Base-by-base conservation (phyloP, 2,888 invertebrate genomes). In the Patella ulyssiponensis region DNA sequence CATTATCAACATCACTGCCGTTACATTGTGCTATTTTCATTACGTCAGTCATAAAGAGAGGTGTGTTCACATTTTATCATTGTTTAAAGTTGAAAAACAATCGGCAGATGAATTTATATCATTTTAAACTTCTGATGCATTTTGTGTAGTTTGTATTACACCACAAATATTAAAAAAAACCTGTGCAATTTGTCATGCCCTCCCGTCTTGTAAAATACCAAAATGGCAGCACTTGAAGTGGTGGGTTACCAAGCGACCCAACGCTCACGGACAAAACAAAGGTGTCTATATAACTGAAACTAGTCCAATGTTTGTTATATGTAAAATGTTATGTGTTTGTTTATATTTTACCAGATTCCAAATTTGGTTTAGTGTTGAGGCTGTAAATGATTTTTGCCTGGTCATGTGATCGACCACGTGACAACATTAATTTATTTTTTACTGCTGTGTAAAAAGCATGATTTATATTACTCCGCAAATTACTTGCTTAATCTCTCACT, bases 171-270 rank as follows among this genome's bases (percentile, higher is more conserved):
- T 33, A 33, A 44, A 44, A 33, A 64, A 64, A 23, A 64, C 20
- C 64, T 64, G 64, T 64, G 64, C 64, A 64, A 64, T 64, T 64
- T 23, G 20, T 64, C 23, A 64, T 64, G 58, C 58, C 64, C 64
- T 64, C 64, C 64, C 64, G 64, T 64, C 64, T 64, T 64, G 64
- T 64, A 23, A 64, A 64, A 64, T 44, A 64, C 64, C 64, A 64
- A 64, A 64, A 64, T 64, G 64, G 64, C 64, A 64, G 64, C 64
- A 64, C 64, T 23, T 23, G 64, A 64, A 20, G 20, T 23, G 64
- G 23, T 64, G 20, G 64, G 64, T 23, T 23, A 64, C 14, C 12
- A 64, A 23, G 64, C 20, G 64, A 23, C 23, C 64, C 64, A 64
- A 64, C 64, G 64, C 64, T 23, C 9, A 23, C 23, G 20, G 23